Percentiles rank a stretch among this genome's conserved stretches.
Evolutionary conservation across 2,797 vertebrate species (phyloP).

Genomic region (Silurus aristotelis): DNA sequence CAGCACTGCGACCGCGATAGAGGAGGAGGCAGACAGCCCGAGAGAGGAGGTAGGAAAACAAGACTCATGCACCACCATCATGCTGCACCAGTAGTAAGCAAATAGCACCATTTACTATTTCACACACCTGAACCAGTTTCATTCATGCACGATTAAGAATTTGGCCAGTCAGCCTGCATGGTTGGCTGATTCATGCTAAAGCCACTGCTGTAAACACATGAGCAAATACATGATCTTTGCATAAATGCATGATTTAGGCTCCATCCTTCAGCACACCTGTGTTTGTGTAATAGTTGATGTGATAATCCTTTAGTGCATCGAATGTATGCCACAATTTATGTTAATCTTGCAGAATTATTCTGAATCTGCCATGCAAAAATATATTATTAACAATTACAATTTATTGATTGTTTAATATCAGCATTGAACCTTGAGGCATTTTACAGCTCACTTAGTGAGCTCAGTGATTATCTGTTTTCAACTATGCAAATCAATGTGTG

Average conservation of each 20-base stretch:
- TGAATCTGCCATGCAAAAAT: background rate
- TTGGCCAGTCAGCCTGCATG: background rate
- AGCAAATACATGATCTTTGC: background rate
- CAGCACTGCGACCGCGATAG: constrained; percentile 72
- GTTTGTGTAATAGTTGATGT: background rate
- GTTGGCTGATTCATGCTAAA: background rate
- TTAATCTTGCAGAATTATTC: background rate
- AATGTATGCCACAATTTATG: background rate
- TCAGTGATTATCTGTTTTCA: background rate
- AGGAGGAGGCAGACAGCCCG: constrained; percentile 72
- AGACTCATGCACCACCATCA: constrained; percentile 5
- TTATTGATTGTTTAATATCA: background rate
- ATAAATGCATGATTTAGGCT: background rate
- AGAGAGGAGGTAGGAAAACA: constrained; percentile 73
- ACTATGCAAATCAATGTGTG: background rate
- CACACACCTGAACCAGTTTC: background rate
- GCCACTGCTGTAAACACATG: constrained; percentile 10
- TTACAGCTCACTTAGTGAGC: background rate
- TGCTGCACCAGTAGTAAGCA: background rate
- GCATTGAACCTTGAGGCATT: background rate
- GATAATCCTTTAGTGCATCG: background rate
- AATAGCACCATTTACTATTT: background rate
- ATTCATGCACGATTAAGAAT: background rate
- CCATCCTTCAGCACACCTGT: background rate
- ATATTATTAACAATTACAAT: background rate